phyloP scores from a whole-genome alignment of 2,797 vertebrate species.

The Pangasius krempfi region DNA sequence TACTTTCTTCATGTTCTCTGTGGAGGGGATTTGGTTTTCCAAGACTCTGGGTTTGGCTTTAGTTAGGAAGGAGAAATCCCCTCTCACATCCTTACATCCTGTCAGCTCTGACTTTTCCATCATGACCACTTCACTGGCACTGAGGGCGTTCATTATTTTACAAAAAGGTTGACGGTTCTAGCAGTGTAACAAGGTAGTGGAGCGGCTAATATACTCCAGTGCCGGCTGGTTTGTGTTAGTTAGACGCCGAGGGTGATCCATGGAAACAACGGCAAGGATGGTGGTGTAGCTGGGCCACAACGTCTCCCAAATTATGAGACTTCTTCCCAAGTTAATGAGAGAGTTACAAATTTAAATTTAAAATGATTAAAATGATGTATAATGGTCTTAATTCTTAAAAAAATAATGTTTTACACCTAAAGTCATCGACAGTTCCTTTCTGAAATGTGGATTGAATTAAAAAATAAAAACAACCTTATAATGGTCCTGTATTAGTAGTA shows the following conservation, averaged over 20 bases:
- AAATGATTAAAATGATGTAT: neutral
- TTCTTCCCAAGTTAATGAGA: neutral
- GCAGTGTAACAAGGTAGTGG: neutral
- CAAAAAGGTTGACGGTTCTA: neutral
- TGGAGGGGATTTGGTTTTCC: constrained; percentile 50
- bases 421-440: neutral
- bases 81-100: constrained; percentile 44
- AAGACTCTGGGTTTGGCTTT: constrained; percentile 41
- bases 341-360: neutral
- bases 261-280: neutral
- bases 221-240: constrained; percentile 8
- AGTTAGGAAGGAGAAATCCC: constrained; percentile 42
- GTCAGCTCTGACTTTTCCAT: constrained; percentile 40
- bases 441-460: neutral
- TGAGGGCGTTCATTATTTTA: constrained; percentile 35
- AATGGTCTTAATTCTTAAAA: neutral
- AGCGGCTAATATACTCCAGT: neutral
- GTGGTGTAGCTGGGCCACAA: neutral
- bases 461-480: neutral
- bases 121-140: constrained; percentile 37
- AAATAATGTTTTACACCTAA: neutral
- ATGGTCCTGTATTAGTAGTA: constrained; percentile 24
- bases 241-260: neutral
- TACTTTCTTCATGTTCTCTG: constrained; percentile 40
- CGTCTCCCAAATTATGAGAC: neutral